phyloP scores from a whole-genome alignment of 2,797 vertebrate genomes.

The Alauda arvensis region DNA sequence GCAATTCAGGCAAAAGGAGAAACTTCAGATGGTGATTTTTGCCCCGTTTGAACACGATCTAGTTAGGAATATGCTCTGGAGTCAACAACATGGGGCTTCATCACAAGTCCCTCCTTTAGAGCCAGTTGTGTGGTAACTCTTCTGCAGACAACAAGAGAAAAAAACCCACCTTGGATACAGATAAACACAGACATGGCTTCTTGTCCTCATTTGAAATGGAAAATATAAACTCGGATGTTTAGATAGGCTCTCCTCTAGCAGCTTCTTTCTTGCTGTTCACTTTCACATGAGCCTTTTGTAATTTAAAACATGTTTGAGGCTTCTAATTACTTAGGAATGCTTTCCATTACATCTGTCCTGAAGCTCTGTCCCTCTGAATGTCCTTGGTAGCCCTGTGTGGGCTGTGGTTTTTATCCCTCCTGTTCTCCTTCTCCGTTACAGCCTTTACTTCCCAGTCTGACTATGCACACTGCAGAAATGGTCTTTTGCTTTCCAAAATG shows the following conservation, averaged over 20 bases:
- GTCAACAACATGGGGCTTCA: neutral
- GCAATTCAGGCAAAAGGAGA: neutral
- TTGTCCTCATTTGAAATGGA: neutral
- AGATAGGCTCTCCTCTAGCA: neutral
- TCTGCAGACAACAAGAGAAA: neutral
- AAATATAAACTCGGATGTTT: neutral
- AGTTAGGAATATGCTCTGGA: neutral
- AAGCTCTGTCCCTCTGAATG: neutral
- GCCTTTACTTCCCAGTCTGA: neutral
- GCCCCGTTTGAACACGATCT: neutral
- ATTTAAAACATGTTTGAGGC: neutral
- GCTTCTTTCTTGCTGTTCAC: neutral
- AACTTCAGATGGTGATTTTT: neutral
- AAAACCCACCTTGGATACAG: neutral
- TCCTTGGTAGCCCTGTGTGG: neutral
- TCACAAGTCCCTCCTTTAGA: neutral
- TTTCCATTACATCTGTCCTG: neutral
- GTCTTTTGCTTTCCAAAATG: neutral
- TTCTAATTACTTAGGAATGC: neutral
- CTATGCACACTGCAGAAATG: neutral
- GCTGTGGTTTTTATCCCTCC: neutral
- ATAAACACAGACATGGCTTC: rapidly evolving
- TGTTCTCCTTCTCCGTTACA: neutral
- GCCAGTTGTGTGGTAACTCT: neutral
- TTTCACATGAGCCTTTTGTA: conserved; percentile 1